Base-by-base conservation (phyloP, 2,888 invertebrate species). In the Eurytoma adleriae region DNA sequence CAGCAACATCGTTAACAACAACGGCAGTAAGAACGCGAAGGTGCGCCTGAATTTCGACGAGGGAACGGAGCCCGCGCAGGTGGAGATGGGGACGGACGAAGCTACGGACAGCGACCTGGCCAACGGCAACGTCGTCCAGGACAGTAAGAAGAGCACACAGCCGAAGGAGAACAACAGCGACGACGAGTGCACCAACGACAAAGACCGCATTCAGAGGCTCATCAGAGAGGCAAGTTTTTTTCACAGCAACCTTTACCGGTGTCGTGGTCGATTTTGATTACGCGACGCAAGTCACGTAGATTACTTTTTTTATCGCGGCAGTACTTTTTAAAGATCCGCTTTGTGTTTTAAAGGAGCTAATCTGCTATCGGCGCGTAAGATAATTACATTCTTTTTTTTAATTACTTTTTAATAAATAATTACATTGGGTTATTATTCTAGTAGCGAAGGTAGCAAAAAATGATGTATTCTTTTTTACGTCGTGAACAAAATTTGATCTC, bases 121-220 rank as follows among this genome's bases (percentile, higher is more conserved):
- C 1, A 77, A 72, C 48, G 71, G 59, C 4, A 66, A 77, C 18
- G 56, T 50, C 1, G 24, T 20, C 50, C 16, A 24, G 57, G 54
- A 80, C 57, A 70, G 64, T 18, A 73, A 76, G 59, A 68, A 57
- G 50, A 70, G 78, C 0, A 92, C 3, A 91, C 91, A 64, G 73
- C 72, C 13, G 64, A 72, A 16, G 61, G 83, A 80, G 77, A 83
- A 74, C 2, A 90, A 93, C 20, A 89, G 93, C 52, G 92, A 84
- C 89, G 92, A 88, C 79, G 92, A 92, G 84, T 91, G 91, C 61
- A 89, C 91, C 4, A 91, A 92, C 86, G 92, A 93, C 84, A 94
- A 94, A 87, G 92, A 92, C 86, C 94, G 94, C 88, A 95, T 96
- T 84, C 94, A 94, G 87, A 93, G 95, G 90, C 92, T 97, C 80